These are phyloP conservation scores for Adelosebastes latens DNA, from an alignment of 2,797 vertebrate genomes.

Conservation along the genomic window DNA sequence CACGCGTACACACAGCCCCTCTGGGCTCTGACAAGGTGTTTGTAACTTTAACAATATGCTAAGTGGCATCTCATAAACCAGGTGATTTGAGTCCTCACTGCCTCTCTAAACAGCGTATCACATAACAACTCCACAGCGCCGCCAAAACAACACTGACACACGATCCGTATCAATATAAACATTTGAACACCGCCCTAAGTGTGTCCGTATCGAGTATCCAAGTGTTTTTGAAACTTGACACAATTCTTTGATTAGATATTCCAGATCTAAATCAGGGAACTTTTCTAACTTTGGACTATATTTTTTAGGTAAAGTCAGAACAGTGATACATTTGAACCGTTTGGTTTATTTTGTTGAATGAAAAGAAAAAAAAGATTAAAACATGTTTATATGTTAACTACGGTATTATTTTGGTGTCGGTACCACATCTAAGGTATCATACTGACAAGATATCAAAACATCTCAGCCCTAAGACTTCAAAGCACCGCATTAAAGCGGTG, in stretches of 20 bases:
- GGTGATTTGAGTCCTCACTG: neutral
- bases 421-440: neutral
- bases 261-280: neutral
- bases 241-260: neutral
- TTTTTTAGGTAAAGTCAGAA: neutral
- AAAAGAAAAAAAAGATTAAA: neutral
- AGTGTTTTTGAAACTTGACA: neutral
- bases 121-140: neutral
- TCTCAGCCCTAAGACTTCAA: neutral
- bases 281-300: neutral
- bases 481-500: neutral
- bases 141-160: constrained; percentile 11
- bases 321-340: neutral
- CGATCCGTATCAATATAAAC: constrained; percentile 10
- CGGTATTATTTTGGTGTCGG: neutral
- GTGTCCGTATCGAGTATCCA: neutral
- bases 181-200: neutral
- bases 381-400: neutral
- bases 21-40: neutral
- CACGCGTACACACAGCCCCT: neutral
- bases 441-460: neutral
- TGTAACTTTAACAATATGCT: constrained; percentile 1
- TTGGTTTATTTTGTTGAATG: neutral
- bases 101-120: constrained; percentile 29
- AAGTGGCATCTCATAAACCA: constrained; percentile 10